Conservation (phyloP, 2,797 vertebrate species). For the Orestias chungarensis region DNA sequence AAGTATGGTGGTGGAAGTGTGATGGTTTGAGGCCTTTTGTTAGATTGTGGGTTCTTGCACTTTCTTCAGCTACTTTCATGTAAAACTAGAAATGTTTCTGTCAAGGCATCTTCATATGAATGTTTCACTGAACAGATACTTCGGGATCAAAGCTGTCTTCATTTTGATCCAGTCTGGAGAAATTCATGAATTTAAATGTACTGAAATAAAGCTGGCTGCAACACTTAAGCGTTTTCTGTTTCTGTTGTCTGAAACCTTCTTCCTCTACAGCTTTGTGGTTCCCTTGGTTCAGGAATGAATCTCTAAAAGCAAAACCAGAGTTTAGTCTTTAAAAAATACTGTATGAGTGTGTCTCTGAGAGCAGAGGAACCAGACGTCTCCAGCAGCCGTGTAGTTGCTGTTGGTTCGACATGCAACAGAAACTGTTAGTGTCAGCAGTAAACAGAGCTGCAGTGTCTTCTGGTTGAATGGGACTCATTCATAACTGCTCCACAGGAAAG, state of each 20-base stretch:
- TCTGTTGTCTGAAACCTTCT: not conserved
- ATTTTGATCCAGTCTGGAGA: no score
- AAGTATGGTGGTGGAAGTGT: not conserved
- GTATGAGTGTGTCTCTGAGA: no score
- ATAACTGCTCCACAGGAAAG: not conserved
- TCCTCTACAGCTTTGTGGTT: not conserved
- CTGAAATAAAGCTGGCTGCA: not conserved
- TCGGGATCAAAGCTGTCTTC: no score
- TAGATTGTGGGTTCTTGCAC: not conserved
- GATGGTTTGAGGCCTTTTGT: not conserved
- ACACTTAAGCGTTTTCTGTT: not conserved
- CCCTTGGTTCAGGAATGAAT: not conserved
- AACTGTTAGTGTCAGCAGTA: no score
- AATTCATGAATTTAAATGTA: no score
- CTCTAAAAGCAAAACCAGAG: no score
- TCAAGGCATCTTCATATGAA: no score
- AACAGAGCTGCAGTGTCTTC: constrained; percentile 7
- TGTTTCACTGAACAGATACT: no score
- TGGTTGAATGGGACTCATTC: not conserved
- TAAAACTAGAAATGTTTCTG: not conserved
- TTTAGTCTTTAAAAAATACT: no score
- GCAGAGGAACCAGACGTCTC: not conserved
- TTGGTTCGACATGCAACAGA: no score
- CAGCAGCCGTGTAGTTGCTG: not conserved
- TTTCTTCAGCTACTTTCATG: not conserved